phyloP scores from a whole-genome alignment of 2,797 vertebrate species.

The Emys orbicularis region DNA sequence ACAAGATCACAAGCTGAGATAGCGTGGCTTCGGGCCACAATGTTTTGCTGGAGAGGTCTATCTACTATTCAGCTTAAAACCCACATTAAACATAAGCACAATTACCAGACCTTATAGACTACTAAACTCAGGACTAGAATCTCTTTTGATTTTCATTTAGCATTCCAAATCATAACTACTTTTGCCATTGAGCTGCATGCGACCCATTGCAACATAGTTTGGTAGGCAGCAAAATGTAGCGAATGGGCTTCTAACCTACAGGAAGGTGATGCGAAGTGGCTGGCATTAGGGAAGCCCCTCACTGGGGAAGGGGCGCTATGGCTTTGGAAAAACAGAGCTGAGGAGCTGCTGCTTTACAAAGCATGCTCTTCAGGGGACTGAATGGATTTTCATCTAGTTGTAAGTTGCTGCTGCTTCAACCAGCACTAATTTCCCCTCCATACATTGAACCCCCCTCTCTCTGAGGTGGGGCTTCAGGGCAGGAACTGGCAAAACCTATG shows the following conservation, averaged over 20 bases:
- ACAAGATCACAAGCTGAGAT: neutral
- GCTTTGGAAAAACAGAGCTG: neutral
- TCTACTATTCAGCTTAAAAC: neutral
- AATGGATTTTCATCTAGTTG: constrained; percentile 12
- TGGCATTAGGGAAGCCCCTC: neutral
- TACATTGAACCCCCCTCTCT: neutral
- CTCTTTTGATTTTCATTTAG: neutral
- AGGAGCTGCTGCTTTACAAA: neutral
- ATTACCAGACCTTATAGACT: neutral
- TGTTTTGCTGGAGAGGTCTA: neutral
- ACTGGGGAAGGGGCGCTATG: neutral
- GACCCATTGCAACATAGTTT: neutral
- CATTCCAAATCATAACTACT: neutral
- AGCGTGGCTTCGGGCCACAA: neutral
- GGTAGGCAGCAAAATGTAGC: neutral
- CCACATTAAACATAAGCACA: neutral
- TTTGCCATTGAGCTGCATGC: neutral
- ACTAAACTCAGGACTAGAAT: neutral
- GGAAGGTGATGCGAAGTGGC: neutral
- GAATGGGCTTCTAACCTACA: neutral
- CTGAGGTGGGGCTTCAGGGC: neutral
- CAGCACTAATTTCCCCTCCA: neutral
- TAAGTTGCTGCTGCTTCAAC: constrained; percentile 13
- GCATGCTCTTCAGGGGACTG: neutral
- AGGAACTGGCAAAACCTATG: neutral